Percentiles rank a stretch among this genome's conserved stretches.
phyloP scores from a whole-genome alignment of 2,797 vertebrate genomes.

The Toxotes lorentzi region DNA sequence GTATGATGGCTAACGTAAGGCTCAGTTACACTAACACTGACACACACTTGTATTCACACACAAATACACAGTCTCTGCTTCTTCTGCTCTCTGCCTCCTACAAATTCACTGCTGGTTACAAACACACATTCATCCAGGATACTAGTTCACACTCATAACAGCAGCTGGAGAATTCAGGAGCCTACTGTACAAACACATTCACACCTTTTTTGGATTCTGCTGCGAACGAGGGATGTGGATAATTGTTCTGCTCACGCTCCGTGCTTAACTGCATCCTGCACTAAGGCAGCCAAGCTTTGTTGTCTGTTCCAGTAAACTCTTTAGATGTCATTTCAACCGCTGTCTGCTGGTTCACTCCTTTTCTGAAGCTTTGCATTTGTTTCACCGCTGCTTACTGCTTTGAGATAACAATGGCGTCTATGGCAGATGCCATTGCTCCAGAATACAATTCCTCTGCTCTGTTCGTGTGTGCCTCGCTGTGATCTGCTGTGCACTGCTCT shows the following conservation, averaged over 20 bases:
- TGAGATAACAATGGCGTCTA: slow-evolving; percentile 52
- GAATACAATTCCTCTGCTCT: slow-evolving; percentile 48
- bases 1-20: neutral
- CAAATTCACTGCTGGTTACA: neutral
- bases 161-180: slow-evolving; percentile 4
- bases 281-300: slow-evolving; percentile 54
- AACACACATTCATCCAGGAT: neutral
- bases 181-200: slow-evolving; percentile 18
- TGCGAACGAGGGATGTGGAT: slow-evolving; percentile 12
- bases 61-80: neutral
- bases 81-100: neutral
- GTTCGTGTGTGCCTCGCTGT: slow-evolving; percentile 32
- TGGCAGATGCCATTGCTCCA: slow-evolving; percentile 49
- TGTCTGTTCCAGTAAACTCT: slow-evolving; percentile 48
- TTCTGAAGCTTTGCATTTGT: slow-evolving; percentile 59
- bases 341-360: slow-evolving; percentile 36
- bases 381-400: slow-evolving; percentile 48
- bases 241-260: slow-evolving; percentile 29
- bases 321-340: slow-evolving; percentile 63
- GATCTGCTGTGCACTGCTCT: slow-evolving; percentile 22
- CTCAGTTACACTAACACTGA: neutral
- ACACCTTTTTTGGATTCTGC: slow-evolving; percentile 16
- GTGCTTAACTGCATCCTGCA: slow-evolving; percentile 43
- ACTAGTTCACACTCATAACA: neutral
- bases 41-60: neutral